phyloP scores from a whole-genome alignment of 2,888 invertebrate genomes.

The Orchestes rusci region DNA sequence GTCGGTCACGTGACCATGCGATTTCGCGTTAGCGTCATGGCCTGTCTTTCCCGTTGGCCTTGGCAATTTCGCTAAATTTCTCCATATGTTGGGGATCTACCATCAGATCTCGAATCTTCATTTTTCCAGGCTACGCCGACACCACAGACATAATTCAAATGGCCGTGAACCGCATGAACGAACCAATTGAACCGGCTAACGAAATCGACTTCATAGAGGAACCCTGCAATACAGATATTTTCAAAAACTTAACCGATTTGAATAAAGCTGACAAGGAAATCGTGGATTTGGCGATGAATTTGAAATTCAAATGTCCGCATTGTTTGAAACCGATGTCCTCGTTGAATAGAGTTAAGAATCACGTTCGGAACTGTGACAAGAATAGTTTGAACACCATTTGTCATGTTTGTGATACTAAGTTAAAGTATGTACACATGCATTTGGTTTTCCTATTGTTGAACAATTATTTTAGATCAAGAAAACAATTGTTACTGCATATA shows the following conservation, averaged over 20 bases:
- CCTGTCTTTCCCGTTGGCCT: too few species aligned
- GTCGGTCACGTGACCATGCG: too few species aligned
- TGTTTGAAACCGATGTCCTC: constrained; percentile 15
- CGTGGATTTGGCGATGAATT: constrained; percentile 6
- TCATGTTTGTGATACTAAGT: constrained; percentile 12
- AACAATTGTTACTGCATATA: constrained; percentile 6
- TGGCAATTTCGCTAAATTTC: too few species aligned
- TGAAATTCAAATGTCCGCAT: constrained; percentile 17
- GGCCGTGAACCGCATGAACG: too few species aligned
- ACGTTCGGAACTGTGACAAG: constrained; percentile 9
- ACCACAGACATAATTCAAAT: too few species aligned
- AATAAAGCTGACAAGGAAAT: constrained; percentile 8
- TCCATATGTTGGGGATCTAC: background rate
- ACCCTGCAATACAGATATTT: background rate
- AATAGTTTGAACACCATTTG: constrained; percentile 9
- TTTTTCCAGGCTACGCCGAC: too few species aligned
- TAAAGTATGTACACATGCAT: constrained; percentile 11
- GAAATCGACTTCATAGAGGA: background rate
- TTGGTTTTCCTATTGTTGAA: too few species aligned
- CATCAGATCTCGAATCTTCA: background rate
- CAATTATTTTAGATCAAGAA: constrained; percentile 8
- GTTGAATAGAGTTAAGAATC: constrained; percentile 10
- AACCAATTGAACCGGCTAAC: background rate
- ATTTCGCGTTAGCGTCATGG: too few species aligned
- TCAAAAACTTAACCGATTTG: background rate